Percentiles rank a stretch among this genome's conserved stretches.
Conservation (phyloP, 2,113 vertebrate species). For the Malurus cyaneus region DNA sequence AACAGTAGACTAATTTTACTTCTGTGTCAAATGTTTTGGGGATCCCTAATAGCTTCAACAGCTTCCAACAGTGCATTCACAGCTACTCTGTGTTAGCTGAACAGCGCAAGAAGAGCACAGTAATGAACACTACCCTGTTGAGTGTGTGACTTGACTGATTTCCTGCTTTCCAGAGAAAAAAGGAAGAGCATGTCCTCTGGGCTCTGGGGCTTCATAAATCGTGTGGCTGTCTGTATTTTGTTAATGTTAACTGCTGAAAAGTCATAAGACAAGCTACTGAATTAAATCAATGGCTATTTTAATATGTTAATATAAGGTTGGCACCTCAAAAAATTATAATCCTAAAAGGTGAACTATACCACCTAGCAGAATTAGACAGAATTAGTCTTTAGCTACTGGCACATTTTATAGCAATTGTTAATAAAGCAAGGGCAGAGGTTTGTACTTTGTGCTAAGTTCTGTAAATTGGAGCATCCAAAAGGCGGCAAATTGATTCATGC, state of each 20-base stretch:
- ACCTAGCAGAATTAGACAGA: not conserved
- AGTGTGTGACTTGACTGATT: not conserved
- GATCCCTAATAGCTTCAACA: not conserved
- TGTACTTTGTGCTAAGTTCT: not conserved
- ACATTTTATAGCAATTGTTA: not conserved
- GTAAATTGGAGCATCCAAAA: not conserved
- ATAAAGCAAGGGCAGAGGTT: not conserved
- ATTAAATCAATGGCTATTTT: not conserved
- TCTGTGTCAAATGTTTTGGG: not conserved
- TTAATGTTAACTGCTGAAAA: not conserved
- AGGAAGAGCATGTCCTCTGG: not conserved
- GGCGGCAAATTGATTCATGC: not conserved
- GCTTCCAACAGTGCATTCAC: not conserved
- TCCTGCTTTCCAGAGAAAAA: not conserved
- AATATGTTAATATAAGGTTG: not conserved
- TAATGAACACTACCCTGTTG: not conserved
- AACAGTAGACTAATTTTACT: not conserved
- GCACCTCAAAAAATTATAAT: not conserved
- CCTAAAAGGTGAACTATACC: not conserved
- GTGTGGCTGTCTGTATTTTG: not conserved
- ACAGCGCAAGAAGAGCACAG: not conserved
- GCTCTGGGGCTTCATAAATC: not conserved
- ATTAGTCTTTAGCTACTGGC: not conserved
- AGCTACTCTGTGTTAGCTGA: not conserved
- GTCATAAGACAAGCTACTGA: not conserved